phyloP scores from a whole-genome alignment of 2,888 invertebrate genomes.

The Epirrita christyi region DNA sequence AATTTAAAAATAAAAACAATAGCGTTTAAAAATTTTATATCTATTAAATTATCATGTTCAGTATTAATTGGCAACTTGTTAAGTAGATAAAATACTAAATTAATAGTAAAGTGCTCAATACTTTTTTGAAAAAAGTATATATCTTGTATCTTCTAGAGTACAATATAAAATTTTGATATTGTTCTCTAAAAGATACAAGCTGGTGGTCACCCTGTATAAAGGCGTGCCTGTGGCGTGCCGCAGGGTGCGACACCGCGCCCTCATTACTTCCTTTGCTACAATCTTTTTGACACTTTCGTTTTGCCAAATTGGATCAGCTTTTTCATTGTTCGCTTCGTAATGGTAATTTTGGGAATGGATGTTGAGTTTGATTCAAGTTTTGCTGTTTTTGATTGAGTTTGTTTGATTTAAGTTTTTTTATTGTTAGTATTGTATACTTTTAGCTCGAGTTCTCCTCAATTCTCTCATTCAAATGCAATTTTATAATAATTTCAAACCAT shows the following conservation, averaged over 20 bases:
- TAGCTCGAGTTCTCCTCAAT: too few relatives aligned
- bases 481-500: too few relatives aligned
- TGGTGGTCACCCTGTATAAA: conserved; percentile 51
- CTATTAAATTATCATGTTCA: too few relatives aligned
- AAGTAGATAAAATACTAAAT: too few relatives aligned
- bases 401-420: conserved; percentile 23
- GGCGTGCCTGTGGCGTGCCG: conserved; percentile 66
- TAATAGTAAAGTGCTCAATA: too few relatives aligned
- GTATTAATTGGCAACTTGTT: too few relatives aligned
- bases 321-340: conserved; percentile 63
- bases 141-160: too few relatives aligned
- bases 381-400: conserved; percentile 50
- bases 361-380: conserved; percentile 55
- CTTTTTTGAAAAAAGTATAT: too few relatives aligned
- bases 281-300: conserved; percentile 75
- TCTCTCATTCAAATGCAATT: too few relatives aligned
- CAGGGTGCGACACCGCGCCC: conserved; percentile 69
- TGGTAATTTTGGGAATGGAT: conserved; percentile 62
- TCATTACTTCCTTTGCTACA: conserved; percentile 65
- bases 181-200: background rate
- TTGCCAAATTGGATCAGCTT: conserved; percentile 74
- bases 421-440: background rate
- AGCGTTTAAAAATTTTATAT: too few relatives aligned
- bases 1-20: too few relatives aligned
- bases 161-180: background rate